Evolutionary conservation across 2,888 invertebrate species (phyloP).

Genomic region (Parthenolecanium corni): DNA sequence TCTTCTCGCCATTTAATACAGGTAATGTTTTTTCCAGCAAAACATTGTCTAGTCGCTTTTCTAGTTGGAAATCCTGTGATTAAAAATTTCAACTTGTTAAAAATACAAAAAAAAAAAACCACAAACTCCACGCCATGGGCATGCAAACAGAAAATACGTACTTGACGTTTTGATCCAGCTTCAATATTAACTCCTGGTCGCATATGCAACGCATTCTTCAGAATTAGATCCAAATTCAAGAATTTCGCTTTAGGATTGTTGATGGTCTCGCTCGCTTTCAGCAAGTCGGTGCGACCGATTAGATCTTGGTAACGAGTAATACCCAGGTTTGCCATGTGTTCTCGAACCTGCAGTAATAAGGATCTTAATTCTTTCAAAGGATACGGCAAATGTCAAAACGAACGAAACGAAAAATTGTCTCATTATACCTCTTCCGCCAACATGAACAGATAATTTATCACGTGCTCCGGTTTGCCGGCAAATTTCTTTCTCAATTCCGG

Average conservation of each 20-base stretch:
- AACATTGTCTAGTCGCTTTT: conserved; percentile 67
- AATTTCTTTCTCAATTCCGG: conserved; percentile 90
- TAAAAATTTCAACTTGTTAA: conserved; percentile 11
- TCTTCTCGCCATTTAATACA: conserved; percentile 61
- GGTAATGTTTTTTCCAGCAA: conserved; percentile 59
- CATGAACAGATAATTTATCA: conserved; percentile 94
- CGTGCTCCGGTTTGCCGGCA: conserved; percentile 93
- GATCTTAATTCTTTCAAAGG: background rate
- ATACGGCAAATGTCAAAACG: background rate
- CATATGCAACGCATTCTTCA: conserved; percentile 80
- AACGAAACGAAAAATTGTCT: background rate
- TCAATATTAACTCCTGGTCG: conserved; percentile 80
- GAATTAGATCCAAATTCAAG: conserved; percentile 70
- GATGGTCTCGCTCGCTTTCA: conserved; percentile 59
- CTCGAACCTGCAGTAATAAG: conserved; percentile 52
- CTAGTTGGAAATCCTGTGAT: conserved; percentile 68
- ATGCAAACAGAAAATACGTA: conserved; percentile 33
- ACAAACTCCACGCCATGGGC: background rate
- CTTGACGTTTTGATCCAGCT: conserved; percentile 75
- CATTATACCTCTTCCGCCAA: conserved; percentile 76
- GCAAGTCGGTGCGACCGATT: conserved; percentile 79
- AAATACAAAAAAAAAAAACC: background rate
- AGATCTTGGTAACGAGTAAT: conserved; percentile 78
- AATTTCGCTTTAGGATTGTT: conserved; percentile 67
- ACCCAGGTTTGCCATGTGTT: conserved; percentile 83